Conservation (phyloP, 2,113 vertebrate species). For the Amia ocellicauda region DNA sequence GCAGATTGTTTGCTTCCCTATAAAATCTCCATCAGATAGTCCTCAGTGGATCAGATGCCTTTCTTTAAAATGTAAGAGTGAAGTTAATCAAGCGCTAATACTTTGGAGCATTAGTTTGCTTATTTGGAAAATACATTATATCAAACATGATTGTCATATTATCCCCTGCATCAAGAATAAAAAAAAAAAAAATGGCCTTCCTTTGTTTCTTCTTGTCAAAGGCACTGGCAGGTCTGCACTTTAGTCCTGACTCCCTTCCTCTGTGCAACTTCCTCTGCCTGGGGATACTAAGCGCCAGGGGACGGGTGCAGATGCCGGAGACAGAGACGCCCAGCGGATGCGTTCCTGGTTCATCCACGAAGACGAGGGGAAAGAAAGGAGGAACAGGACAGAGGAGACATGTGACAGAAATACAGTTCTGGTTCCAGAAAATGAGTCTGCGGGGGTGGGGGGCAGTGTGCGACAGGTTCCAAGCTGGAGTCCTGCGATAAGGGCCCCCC, state of each 20-base stretch:
- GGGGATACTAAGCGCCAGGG: too few relatives aligned
- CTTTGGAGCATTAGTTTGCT: neutral
- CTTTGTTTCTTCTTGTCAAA: constrained; percentile 46
- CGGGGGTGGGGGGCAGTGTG: neutral
- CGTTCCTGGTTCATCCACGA: neutral
- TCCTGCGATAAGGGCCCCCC: neutral
- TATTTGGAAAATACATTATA: constrained; percentile 47
- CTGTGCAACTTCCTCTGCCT: neutral
- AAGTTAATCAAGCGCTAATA: constrained; percentile 20
- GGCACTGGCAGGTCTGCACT: constrained; percentile 56
- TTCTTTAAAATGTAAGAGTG: too few relatives aligned
- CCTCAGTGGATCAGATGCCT: too few relatives aligned
- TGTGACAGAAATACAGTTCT: neutral
- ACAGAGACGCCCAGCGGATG: neutral
- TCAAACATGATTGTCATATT: constrained; percentile 51
- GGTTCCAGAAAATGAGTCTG: neutral
- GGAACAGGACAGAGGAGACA: neutral
- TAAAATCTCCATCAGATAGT: too few relatives aligned
- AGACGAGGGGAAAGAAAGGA: neutral
- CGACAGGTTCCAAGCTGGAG: too few relatives aligned
- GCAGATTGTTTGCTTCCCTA: too few relatives aligned
- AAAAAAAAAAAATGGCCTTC: constrained; percentile 12
- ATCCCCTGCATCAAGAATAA: constrained; percentile 42
- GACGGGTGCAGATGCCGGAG: neutral
- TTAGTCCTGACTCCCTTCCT: constrained; percentile 21